Evolutionary conservation across 2,888 invertebrate species (phyloP).

Genomic region (Cremastinae sp.): DNA sequence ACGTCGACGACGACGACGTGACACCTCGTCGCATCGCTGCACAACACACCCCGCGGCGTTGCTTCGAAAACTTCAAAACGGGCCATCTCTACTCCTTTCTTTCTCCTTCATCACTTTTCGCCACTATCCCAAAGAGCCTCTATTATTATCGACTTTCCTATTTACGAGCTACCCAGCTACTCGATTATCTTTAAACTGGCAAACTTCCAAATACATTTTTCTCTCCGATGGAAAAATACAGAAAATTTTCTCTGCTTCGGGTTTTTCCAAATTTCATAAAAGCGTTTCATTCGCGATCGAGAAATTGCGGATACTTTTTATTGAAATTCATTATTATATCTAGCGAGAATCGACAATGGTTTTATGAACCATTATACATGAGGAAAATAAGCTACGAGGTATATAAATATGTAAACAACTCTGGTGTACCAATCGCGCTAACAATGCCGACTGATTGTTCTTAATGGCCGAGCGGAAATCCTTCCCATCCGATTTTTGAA

Average conservation of each 20-base stretch:
- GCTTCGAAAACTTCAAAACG: conserved; percentile 54
- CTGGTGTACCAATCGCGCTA: conserved; percentile 48
- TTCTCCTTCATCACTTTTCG: conserved; percentile 37
- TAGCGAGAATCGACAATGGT: conserved; percentile 11
- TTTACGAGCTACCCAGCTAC: conserved; percentile 5
- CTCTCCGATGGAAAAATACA: not conserved
- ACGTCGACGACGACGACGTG: too few relatives aligned
- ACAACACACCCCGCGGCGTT: conserved; percentile 41
- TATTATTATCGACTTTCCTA: conserved; percentile 54
- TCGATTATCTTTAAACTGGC: conserved; percentile 25
- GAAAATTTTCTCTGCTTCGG: not conserved
- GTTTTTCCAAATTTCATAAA: not conserved
- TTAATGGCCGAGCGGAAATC: conserved; percentile 72
- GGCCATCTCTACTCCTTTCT: conserved; percentile 30
- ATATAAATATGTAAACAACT: conserved; percentile 46
- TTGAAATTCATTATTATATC: not conserved
- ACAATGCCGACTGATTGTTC: conserved; percentile 70
- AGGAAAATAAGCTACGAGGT: conserved; percentile 1
- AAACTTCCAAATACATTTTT: conserved; percentile 4
- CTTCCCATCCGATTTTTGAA: conserved; percentile 73
- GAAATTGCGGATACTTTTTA: not conserved
- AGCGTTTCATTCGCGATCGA: not conserved
- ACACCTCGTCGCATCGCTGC: conserved; percentile 60
- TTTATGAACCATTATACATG: conserved; percentile 24
- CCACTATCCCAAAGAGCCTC: conserved; percentile 47